These are phyloP conservation scores for Dryomyza anilis DNA, from an alignment of 2,888 invertebrate species.

Conservation along the genomic window DNA sequence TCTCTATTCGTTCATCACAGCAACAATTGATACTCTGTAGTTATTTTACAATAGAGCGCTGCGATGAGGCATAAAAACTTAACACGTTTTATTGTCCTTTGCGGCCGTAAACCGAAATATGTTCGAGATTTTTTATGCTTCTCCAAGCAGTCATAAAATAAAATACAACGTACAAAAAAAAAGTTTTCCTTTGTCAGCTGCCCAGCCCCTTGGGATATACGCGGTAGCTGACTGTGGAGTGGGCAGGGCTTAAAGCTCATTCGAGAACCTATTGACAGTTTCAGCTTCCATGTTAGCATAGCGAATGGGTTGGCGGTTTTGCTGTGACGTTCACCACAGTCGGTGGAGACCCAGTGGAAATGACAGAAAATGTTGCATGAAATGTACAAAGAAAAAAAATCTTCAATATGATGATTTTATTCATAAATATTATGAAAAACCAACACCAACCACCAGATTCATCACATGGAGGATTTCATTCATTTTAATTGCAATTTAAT, in stretches of 20 bases:
- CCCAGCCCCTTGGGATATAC: neutral
- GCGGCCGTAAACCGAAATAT: neutral
- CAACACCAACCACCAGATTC: too few species aligned
- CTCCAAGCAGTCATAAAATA: neutral
- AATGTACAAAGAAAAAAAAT: too few species aligned
- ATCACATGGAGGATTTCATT: too few species aligned
- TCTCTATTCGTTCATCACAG: neutral
- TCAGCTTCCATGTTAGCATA: neutral
- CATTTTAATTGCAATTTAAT: too few species aligned
- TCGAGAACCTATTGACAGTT: conserved; percentile 11
- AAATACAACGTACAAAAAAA: neutral
- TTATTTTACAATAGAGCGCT: too few species aligned
- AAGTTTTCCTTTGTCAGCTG: neutral
- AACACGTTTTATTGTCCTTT: conserved; percentile 18
- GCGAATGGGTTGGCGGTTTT: neutral
- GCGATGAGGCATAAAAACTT: conserved; percentile 8
- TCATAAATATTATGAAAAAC: too few species aligned
- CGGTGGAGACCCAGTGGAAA: too few species aligned
- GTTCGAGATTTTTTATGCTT: neutral
- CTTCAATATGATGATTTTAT: too few species aligned
- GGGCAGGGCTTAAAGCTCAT: neutral
- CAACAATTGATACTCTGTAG: neutral
- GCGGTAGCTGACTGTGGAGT: neutral
- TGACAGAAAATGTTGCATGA: too few species aligned
- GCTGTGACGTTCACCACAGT: too few species aligned